Conservation (phyloP, 1,140 invertebrate genomes). For the Hydropsyche tenuis region DNA sequence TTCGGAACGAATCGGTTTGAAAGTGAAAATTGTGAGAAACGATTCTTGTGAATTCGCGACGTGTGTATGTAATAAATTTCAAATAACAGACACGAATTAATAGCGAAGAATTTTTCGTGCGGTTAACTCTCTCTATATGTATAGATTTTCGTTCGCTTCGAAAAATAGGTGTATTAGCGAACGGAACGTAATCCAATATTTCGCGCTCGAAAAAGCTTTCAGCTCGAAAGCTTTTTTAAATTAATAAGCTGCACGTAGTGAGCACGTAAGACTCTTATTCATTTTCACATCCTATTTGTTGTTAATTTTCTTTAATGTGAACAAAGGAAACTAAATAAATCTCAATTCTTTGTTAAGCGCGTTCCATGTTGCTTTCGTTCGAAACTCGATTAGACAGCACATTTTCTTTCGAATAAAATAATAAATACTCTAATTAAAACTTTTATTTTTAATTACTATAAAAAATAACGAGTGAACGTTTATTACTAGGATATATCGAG, state of each 20-base stretch:
- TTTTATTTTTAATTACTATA: no score
- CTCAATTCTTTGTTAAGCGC: no score
- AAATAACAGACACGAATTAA: no score
- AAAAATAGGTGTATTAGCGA: conserved; percentile 25
- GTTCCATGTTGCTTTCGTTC: no score
- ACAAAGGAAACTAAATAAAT: no score
- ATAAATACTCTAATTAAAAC: no score
- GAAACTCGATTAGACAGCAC: no score
- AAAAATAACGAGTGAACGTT: no score
- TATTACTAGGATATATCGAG: no score
- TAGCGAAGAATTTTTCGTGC: no score
- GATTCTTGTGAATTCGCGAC: neutral
- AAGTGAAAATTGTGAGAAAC: conserved; percentile 15
- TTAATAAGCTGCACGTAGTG: conserved; percentile 37
- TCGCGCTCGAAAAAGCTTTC: conserved; percentile 46
- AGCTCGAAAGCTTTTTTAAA: conserved; percentile 46
- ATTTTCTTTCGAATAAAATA: no score
- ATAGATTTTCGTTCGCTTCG: neutral
- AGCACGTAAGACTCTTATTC: conserved; percentile 15
- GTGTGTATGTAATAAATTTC: no score
- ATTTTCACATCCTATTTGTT: neutral
- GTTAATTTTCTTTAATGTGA: neutral
- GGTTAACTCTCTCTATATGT: neutral
- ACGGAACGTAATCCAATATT: conserved; percentile 46
- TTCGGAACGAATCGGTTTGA: neutral